A percentile compares a stretch with the other conserved stretches of the same genome.
phyloP scores from a whole-genome alignment of 2,888 invertebrate genomes.

The Hoplodrina ambigua region DNA sequence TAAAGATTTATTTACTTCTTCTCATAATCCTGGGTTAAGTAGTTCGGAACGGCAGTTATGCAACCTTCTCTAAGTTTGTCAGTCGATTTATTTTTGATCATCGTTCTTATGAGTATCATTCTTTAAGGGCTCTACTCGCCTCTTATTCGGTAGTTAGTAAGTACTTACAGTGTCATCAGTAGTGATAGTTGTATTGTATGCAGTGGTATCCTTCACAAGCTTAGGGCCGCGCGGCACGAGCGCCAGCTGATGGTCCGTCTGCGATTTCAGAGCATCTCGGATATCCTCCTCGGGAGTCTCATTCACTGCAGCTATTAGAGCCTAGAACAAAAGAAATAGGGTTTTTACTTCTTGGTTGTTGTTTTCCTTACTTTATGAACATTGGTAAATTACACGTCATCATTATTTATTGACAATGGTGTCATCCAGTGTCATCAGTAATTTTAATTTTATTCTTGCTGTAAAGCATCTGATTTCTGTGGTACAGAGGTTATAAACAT shows the following conservation, averaged over 20 bases:
- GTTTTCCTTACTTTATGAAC: not conserved
- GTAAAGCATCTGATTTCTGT: not conserved
- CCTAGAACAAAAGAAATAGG: constrained; percentile 89
- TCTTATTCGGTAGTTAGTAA: too few species aligned
- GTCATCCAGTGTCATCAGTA: too few species aligned
- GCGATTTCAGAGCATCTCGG: constrained; percentile 92
- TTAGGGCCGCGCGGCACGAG: constrained; percentile 93
- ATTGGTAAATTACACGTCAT: too few species aligned
- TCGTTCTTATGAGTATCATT: too few species aligned
- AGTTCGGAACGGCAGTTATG: too few species aligned
- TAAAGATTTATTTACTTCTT: too few species aligned
- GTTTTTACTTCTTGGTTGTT: not conserved
- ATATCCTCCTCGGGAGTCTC: constrained; percentile 91
- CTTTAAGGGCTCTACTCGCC: too few species aligned
- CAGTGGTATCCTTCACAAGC: constrained; percentile 93
- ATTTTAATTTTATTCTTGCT: too few species aligned
- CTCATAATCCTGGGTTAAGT: too few species aligned
- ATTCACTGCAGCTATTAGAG: constrained; percentile 93
- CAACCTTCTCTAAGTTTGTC: too few species aligned
- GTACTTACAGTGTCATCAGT: constrained; percentile 93
- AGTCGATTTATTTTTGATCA: too few species aligned
- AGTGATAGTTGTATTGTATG: constrained; percentile 95
- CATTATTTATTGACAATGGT: too few species aligned
- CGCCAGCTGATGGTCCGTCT: constrained; percentile 91
- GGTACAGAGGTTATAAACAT: not conserved